phyloP scores from a whole-genome alignment of 1,140 invertebrate genomes.

The Drosophila novamexicana region DNA sequence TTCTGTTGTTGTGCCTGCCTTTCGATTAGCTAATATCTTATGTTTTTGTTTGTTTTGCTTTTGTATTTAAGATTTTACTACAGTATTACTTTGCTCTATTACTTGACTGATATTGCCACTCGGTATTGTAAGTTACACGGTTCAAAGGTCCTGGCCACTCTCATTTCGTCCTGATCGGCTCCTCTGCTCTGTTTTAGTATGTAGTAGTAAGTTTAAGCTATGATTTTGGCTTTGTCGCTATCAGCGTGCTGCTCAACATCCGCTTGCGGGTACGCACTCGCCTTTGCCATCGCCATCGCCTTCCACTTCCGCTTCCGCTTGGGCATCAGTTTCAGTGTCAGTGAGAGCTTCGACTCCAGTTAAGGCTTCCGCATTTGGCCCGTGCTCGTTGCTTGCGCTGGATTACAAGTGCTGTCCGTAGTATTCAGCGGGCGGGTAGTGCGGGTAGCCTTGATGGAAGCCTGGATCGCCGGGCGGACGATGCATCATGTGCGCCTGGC shows the following conservation, averaged over 20 bases:
- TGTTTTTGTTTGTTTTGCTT: conserved; percentile 8
- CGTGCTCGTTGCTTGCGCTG: conserved; percentile 44
- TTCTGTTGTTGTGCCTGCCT: conserved; percentile 50
- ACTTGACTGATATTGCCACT: conserved; percentile 77
- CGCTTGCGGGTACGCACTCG: conserved; percentile 2
- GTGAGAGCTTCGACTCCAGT: neutral
- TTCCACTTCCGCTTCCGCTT: conserved; percentile 18
- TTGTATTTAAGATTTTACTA: conserved; percentile 52
- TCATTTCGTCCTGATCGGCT: conserved; percentile 3
- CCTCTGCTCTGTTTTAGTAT: conserved; percentile 17
- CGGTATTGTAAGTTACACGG: conserved; percentile 50
- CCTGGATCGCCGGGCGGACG: conserved; percentile 94
- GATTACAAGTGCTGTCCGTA: conserved; percentile 95
- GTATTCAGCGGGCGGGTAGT: conserved; percentile 95
- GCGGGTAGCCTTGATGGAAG: conserved; percentile 95
- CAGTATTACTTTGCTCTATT: conserved; percentile 61
- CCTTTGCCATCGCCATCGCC: neutral
- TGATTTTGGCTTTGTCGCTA: conserved; percentile 79
- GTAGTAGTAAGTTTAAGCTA: conserved; percentile 76
- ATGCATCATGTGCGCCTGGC: conserved; percentile 97
- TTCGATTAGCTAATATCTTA: conserved; percentile 68
- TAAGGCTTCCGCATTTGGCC: conserved; percentile 14
- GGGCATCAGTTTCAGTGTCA: conserved; percentile 1
- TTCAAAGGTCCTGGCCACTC: conserved; percentile 27
- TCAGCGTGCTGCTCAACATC: conserved; percentile 50